Percentiles rank a stretch among this genome's conserved stretches.
phyloP scores from a whole-genome alignment of 2,797 vertebrate genomes.

The Arremon aurantiirostris region DNA sequence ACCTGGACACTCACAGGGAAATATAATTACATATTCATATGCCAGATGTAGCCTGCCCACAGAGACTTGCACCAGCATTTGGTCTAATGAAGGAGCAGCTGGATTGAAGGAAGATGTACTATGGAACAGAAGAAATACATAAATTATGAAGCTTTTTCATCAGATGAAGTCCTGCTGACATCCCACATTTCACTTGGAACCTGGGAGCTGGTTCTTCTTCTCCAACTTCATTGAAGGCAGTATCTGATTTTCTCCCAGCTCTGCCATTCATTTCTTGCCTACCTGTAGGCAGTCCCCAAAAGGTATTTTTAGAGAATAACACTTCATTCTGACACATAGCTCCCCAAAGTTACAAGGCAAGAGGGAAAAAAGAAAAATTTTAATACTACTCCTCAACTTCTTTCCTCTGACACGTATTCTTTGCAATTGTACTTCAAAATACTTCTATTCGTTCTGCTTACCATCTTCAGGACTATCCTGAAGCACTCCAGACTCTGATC shows the following conservation, averaged over 20 bases:
- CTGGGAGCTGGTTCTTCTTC: neutral
- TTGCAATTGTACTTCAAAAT: neutral
- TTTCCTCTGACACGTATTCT: neutral
- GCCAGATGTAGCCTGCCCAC: conserved; percentile 57
- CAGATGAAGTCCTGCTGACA: neutral
- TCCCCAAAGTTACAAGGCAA: neutral
- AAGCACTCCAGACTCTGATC: neutral
- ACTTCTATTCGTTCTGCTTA: neutral
- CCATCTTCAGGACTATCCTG: neutral
- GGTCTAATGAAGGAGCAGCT: conserved; percentile 59
- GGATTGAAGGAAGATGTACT: conserved; percentile 3
- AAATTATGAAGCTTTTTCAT: neutral
- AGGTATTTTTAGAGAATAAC: neutral
- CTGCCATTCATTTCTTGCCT: neutral
- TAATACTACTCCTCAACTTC: neutral
- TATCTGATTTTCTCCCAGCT: neutral
- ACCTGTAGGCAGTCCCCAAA: neutral
- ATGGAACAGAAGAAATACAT: conserved; percentile 33
- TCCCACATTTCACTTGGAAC: neutral
- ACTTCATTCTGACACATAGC: neutral
- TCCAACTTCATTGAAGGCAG: neutral
- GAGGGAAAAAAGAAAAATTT: neutral
- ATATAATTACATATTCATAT: conserved; percentile 54
- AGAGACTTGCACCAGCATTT: conserved; percentile 62
- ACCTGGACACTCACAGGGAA: conserved; percentile 17